Evolutionary conservation across 2,888 invertebrate genomes (phyloP), one percentile per base, ranked within the genome.

Genomic region (Tolmerus cingulatus): DNA sequence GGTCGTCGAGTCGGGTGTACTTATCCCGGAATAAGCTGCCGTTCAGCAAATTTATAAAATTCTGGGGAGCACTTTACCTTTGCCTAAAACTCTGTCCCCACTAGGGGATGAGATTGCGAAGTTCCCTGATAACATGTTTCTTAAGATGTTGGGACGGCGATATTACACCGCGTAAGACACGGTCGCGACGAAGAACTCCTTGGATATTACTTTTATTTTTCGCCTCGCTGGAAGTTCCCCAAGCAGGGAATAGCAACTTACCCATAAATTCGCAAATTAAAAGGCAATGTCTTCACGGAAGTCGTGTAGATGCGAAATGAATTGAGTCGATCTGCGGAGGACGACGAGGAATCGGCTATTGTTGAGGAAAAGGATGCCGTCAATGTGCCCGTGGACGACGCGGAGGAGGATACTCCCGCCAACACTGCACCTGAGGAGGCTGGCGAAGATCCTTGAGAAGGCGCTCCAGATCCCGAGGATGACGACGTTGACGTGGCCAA

Each of bases 211-310:
- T 81, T 51, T 51, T 81, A 81, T 46, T 23, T 81, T 81, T 55
- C 34, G 46, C 27, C 12, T 5, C 8, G 76, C n/a, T 76, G 19
- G 12, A 27, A 7, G 30, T 5, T 14, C 30, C 51, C 81, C 9
- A 78, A 23, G 40, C n/a, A 9, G 5, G 12, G 27, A 66, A 66
- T 37, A 43, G 77, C 43, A 82, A 92, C 92, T 92, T 89, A 93
- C 93, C 92, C 92, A 87, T 93, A 92, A 89, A 93, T 92, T 90
- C 92, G 91, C 89, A 92, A 91, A 90, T 91, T 92, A 89, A 93
- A 93, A 88, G 93, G 93, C 89, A 93, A 90, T 88, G 91, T 91
- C 91, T 92, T 92, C 89, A 93, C 92, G 12, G 92, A 91, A 86
- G 92, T 91, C 91, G 92, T 92, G 89, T 92, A 92, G 88, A 92